phyloP scores from a whole-genome alignment of 2,888 invertebrate genomes.

The Chloromyia formosa region DNA sequence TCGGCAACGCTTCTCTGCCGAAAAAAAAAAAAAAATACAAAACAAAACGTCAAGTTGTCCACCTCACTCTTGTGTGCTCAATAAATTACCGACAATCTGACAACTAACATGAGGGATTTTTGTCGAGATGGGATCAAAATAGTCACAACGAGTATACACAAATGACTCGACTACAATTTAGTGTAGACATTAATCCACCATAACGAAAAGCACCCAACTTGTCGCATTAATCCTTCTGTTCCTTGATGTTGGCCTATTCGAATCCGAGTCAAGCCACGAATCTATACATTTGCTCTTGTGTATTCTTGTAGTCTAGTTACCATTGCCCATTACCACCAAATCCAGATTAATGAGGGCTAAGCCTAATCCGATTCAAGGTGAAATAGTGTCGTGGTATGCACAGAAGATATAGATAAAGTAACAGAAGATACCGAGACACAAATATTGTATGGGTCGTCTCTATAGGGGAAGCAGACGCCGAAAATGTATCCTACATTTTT shows the following conservation, averaged over 20 bases:
- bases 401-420: neutral
- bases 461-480: too few species aligned
- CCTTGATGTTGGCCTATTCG: constrained; percentile 27
- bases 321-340: constrained; percentile 37
- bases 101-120: constrained; percentile 43
- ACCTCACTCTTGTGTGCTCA: constrained; percentile 15
- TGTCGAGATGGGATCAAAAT: constrained; percentile 28
- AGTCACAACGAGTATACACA: neutral
- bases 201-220: constrained; percentile 40
- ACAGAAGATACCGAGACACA: too few species aligned
- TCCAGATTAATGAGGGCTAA: constrained; percentile 44
- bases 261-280: too few species aligned
- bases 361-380: constrained; percentile 35
- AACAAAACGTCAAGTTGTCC: constrained; percentile 17
- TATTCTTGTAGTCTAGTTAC: constrained; percentile 9
- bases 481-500: too few species aligned
- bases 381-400: constrained; percentile 31
- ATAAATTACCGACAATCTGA: constrained; percentile 38
- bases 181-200: constrained; percentile 41
- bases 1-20: too few species aligned
- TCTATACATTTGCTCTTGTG: neutral
- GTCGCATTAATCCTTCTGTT: constrained; percentile 42
- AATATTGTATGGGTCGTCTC: too few species aligned
- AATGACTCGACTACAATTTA: constrained; percentile 38
- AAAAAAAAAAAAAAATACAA: neutral